These are phyloP conservation scores for Scomber japonicus DNA, from an alignment of 2,113 vertebrate genomes.

Conservation along the genomic window DNA sequence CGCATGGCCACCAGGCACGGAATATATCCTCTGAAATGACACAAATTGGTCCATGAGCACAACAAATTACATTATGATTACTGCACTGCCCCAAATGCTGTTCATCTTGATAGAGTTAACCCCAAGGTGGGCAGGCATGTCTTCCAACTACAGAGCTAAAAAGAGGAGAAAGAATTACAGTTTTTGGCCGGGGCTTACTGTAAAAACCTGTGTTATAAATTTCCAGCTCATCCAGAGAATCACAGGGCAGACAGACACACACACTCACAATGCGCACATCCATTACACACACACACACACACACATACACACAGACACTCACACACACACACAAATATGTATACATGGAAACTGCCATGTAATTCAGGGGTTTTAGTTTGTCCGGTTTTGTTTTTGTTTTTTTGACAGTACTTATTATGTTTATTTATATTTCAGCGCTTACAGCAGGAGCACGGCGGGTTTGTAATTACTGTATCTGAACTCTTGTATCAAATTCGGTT, in stretches of 20 bases:
- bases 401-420: conserved; percentile 85
- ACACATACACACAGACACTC: conserved; percentile 15
- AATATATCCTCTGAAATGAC: conserved; percentile 59
- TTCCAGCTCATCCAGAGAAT: conserved; percentile 77
- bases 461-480: conserved; percentile 83
- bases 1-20: conserved; percentile 59
- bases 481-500: conserved; percentile 71
- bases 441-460: conserved; percentile 67
- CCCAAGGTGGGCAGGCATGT: conserved; percentile 53
- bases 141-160: conserved; percentile 56
- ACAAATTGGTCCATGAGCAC: conserved; percentile 74
- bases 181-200: conserved; percentile 59
- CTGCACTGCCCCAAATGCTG: conserved; percentile 61
- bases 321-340: conserved; percentile 21
- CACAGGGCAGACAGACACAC: conserved; percentile 58
- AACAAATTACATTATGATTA: conserved; percentile 82
- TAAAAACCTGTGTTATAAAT: conserved; percentile 69
- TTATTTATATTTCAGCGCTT: conserved; percentile 83
- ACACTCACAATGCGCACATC: conserved; percentile 19
- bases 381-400: conserved; percentile 76
- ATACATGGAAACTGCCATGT: conserved; percentile 55
- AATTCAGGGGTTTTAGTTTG: conserved; percentile 75
- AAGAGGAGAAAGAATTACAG: conserved; percentile 64
- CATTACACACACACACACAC: background rate
- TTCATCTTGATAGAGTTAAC: conserved; percentile 79